Evolutionary conservation across 2,113 vertebrate genomes (phyloP), one percentile per base, ranked within the genome.

Genomic region (Orthonyx spaldingii): DNA sequence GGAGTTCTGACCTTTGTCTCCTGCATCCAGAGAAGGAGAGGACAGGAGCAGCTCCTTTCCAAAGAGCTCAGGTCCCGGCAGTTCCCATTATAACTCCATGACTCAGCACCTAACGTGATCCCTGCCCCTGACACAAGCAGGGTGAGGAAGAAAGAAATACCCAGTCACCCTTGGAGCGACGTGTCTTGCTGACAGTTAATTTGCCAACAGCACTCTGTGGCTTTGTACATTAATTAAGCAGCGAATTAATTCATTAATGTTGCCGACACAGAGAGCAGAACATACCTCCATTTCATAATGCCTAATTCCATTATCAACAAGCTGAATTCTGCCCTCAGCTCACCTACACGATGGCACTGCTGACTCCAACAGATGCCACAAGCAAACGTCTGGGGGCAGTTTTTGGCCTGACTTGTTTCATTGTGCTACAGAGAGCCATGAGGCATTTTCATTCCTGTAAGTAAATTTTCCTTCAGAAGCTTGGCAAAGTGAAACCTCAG

Each of bases 201-300:
- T 75, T 95, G 68, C 92, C 90, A 79, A 46, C 93, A 81, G 76
- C 26, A 5, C 44, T 94, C 76, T 32, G 66, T 37, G 83, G 87
- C 47, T 93, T 90, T 93, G 94, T 90, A 50, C 75, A 82, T 96
- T 94, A 96, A 95, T 90, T 95, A 95, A 88, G 85, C 28, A 86
- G 56, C 2, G 59, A 92, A 96, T 92, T 75, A 90, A 94, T 96
- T 94, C 66, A 39, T 93, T 93, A 84, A 87, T 64, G 46, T 81
- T 86, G 79, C 90, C 53, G 27, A 68, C 72, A 57, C 32, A 13
- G 92, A 75, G 50, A 80, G 70, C 78, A 83, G 76, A 63, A 18
- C 60, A 24, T 69, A 89, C 87, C 89, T 95, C 61, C 41, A 50
- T 89, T 95, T 92, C 77, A 41, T 53, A 81, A 87, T 27, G 60